Evolutionary conservation across 1,140 invertebrate genomes (phyloP), one percentile per base, ranked within the genome.

Genomic region (Cydia splendana): DNA sequence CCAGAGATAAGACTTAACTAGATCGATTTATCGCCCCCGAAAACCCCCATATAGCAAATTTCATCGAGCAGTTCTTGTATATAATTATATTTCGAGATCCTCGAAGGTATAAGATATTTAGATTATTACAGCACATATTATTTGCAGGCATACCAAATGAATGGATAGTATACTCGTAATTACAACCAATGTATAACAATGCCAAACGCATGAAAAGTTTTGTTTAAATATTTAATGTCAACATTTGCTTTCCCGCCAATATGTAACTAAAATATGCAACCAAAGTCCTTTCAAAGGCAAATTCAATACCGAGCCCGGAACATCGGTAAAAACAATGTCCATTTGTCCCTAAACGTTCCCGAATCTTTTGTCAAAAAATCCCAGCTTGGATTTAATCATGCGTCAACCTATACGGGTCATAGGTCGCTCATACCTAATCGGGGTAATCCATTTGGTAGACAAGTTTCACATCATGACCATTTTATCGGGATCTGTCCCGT

Each of bases 371-470:
- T 71, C 75, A 76, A 67, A 77, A 78, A 78, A 80, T 65, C 75
- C 62, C 57, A n/a, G 75, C 34, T 67, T 67, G 24, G 65, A 79
- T 76, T 79, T 88, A 88, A 91, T 90, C 88, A 87, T 85, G 82
- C 85, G 84, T 88, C 87, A 85, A 85, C 84, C 82, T 85, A 87
- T 87, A 84, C 82, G 87, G 90, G 85, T 86, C 86, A 89, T 76
- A 85, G 88, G 83, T 88, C 83, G 77, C 82, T 87, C 85, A 91
- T 87, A 85, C 85, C 87, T 91, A 91, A 90, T 88, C 87, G 86
- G 79, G 80, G 85, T 92, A 91, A 92, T 92, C 89, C 88, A 88
- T 92, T 91, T 87, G 84, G 83, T 82, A 89, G 88, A 88, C 89
- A 88, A 89, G 85, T 89, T 89, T 86, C 85, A 87, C 80, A 85